phyloP scores from a whole-genome alignment of 2,113 vertebrate species.

The Cynocephalus volans region DNA sequence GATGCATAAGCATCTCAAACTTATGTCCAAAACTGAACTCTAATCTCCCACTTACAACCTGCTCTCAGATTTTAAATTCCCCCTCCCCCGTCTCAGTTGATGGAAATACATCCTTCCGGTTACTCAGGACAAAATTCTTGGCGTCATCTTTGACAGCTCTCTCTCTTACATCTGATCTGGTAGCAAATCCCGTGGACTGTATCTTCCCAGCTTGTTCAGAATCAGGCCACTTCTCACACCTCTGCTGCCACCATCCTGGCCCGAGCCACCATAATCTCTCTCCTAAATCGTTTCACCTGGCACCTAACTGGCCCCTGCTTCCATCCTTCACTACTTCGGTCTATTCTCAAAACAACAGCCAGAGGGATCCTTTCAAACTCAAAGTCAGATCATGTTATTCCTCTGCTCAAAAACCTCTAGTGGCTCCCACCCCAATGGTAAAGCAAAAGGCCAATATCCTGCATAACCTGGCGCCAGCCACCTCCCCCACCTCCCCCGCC shows the following conservation, averaged over 20 bases:
- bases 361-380: background rate
- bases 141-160: background rate
- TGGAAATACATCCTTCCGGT: background rate
- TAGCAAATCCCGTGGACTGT: background rate
- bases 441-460: background rate
- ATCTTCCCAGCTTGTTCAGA: background rate
- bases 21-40: background rate
- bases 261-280: background rate
- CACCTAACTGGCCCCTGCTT: background rate
- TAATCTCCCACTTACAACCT: background rate
- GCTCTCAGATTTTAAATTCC: background rate
- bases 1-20: background rate
- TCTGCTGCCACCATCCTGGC: background rate
- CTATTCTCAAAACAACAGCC: background rate
- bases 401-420: background rate
- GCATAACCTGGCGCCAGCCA: background rate
- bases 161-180: background rate
- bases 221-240: background rate
- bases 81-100: background rate
- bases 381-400: background rate
- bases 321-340: background rate
- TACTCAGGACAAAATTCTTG: background rate
- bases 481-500: background rate
- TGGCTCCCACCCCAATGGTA: background rate
- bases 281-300: background rate